Base-by-base conservation (phyloP, 2,888 invertebrate species). In the Yponomeuta evonymella region DNA sequence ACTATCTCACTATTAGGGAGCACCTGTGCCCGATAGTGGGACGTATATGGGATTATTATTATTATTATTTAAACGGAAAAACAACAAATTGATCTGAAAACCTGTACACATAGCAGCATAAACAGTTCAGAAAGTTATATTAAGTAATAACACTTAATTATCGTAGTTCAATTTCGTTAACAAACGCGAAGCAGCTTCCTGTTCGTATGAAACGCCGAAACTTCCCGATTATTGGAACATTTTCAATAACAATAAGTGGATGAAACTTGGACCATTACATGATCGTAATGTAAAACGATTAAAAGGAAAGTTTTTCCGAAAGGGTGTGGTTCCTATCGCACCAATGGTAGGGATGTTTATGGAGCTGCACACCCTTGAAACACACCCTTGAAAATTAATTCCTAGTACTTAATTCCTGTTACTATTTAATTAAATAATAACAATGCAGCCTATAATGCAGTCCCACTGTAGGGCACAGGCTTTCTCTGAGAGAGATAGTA, bases 231-330 rank as follows among this genome's bases (percentile, higher is more conserved):
- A 83, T 82, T 81, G 80, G 78, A 79, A 79, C 79, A 80, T 79
- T 80, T 83, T 81, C 85, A 81, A 86, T 87, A 82, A 80, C 79
- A 81, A 77, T 81, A 76, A 82, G 75, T 76, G 76, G 73, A 70
- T 69, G 72, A 78, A 89, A 90, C 83, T 90, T 89, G 73, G 83
- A 81, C 79, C 86, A 83, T 88, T 88, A 85, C 83, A 80, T 78
- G 80, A 86, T 88, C 84, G 84, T 89, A 87, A 89, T 88, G 85
- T 88, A 79, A 82, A 83, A 80, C 88, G 86, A 88, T 90, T 89
- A 89, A 86, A 85, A 80, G 80, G 76, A 89, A 90, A 90, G 83
- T 90, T 90, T 90, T 89, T 90, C 83, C 82, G 80, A 85, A 88
- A 83, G 87, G 86, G 87, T 82, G 84, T 83, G 81, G 77, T 77